These are phyloP conservation scores for Fringilla coelebs DNA, from an alignment of 2,797 vertebrate species.

Conservation along the genomic window DNA sequence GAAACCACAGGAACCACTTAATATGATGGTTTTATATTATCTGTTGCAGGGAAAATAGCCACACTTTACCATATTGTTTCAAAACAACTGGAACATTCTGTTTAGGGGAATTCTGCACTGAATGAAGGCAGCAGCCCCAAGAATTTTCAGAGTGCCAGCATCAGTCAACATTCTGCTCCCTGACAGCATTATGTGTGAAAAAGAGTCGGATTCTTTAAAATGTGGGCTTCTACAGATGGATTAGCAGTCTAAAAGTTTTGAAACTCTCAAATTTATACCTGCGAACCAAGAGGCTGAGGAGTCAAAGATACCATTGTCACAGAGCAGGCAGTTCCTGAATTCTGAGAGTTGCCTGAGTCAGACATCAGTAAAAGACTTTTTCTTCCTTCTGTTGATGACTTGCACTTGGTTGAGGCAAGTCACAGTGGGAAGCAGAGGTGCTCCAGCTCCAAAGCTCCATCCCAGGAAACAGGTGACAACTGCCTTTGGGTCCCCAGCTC, in stretches of 20 bases:
- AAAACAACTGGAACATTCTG: not conserved
- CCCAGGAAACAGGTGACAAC: not conserved
- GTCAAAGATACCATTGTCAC: not conserved
- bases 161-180: not conserved
- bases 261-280: not conserved
- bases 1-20: not conserved
- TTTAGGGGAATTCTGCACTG: not conserved
- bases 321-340: not conserved
- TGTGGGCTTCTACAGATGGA: not conserved
- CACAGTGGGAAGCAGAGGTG: not conserved
- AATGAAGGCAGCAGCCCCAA: not conserved
- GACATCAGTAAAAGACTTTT: not conserved
- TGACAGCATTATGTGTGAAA: not conserved
- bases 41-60: not conserved
- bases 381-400: not conserved
- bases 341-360: not conserved
- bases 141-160: not conserved
- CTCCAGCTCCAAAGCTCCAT: rapidly evolving
- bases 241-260: not conserved
- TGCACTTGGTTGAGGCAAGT: not conserved
- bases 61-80: not conserved
- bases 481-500: not conserved
- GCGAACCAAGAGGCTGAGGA: not conserved
- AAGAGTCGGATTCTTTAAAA: not conserved
- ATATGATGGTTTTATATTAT: not conserved